A percentile compares a stretch with the other conserved stretches of the same genome.
phyloP scores from a whole-genome alignment of 1,140 invertebrate genomes.

The Neotoxoptera formosana region DNA sequence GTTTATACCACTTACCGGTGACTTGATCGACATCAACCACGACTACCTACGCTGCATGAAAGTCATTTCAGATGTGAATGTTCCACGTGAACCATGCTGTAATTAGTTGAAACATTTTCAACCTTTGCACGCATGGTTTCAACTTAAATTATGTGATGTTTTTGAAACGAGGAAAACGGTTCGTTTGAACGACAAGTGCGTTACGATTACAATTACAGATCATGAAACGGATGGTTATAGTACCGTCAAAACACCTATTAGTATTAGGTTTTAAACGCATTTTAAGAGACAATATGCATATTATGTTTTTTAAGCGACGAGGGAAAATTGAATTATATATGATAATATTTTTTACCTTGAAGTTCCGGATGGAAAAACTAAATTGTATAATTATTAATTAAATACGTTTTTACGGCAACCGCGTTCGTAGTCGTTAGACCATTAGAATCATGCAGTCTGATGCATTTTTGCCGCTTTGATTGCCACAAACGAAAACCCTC shows the following conservation, averaged over 20 bases:
- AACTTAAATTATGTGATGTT: constrained; percentile 4
- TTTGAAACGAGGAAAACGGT: background rate
- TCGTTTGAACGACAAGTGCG: background rate
- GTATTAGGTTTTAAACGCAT: background rate
- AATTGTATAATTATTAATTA: background rate
- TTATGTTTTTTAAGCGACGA: background rate
- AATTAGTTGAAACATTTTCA: background rate
- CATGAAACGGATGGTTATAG: background rate
- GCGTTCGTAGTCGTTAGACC: background rate
- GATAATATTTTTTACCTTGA: background rate
- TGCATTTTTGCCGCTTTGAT: background rate
- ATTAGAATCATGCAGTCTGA: background rate
- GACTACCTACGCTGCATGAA: background rate
- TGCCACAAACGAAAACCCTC: background rate
- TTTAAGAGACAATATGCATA: background rate
- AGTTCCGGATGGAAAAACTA: background rate
- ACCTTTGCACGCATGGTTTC: background rate
- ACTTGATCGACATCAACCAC: background rate
- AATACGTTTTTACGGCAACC: background rate
- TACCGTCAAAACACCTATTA: background rate
- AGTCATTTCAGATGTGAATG: background rate
- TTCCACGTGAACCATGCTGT: background rate
- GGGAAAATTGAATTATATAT: background rate
- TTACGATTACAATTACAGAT: background rate
- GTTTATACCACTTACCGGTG: background rate